A percentile compares a stretch with the other conserved stretches of the same genome.
Evolutionary conservation across 2,113 vertebrate genomes (phyloP).

Genomic region (Heterotilapia buettikoferi): DNA sequence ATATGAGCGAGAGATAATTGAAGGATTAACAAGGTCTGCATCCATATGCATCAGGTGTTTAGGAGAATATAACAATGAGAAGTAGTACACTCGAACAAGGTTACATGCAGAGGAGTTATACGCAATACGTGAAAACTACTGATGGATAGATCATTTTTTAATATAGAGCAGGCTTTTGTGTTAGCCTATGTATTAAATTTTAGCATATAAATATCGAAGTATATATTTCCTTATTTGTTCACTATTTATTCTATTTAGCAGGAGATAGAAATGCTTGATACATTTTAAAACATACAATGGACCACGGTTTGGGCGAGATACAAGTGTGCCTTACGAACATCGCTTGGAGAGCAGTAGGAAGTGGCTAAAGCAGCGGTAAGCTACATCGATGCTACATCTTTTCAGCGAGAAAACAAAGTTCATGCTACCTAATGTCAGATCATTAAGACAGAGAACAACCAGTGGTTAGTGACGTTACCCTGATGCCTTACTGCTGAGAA

Average conservation of each 20-base stretch:
- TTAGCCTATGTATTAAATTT: neutral
- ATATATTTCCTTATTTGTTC: neutral
- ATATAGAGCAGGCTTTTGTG: neutral
- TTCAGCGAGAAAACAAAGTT: neutral
- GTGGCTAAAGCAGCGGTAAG: neutral
- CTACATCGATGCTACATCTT: neutral
- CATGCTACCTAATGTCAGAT: neutral
- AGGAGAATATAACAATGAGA: neutral
- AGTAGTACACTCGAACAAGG: neutral
- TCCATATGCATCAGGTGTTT: neutral
- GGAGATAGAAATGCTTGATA: neutral
- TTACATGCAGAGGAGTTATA: neutral
- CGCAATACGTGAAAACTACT: neutral
- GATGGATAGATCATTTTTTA: neutral
- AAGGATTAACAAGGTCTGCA: neutral
- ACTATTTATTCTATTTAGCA: neutral
- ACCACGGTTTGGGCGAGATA: neutral
- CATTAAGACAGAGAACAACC: neutral
- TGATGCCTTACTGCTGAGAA: neutral
- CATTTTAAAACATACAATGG: neutral
- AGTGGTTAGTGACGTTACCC: neutral
- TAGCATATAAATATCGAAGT: neutral
- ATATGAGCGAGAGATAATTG: neutral
- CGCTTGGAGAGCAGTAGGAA: neutral
- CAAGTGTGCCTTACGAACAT: neutral